Evolutionary conservation across 2,113 vertebrate species (phyloP).

Genomic region (Spea bombifrons): DNA sequence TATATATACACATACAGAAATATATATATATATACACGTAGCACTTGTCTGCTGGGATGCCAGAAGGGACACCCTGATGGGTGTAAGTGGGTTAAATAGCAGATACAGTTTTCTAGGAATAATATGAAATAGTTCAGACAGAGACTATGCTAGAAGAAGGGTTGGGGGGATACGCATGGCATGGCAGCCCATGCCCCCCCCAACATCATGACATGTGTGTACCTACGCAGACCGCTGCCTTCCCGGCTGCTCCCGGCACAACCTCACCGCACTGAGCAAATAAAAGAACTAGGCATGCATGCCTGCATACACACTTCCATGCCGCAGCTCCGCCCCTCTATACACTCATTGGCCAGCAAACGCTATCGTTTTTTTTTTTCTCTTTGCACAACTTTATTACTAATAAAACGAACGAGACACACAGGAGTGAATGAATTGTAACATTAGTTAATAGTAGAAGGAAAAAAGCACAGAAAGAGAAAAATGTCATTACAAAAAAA

Average conservation of each 20-base stretch:
- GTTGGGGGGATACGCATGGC: not conserved
- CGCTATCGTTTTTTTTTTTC: conserved; percentile 1
- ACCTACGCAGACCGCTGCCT: conserved; percentile 44
- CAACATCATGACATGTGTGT: conserved; percentile 16
- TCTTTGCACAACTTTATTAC: conserved; percentile 23
- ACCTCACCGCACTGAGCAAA: conserved; percentile 7
- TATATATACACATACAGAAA: no score
- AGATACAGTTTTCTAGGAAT: no score
- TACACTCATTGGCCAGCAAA: not conserved
- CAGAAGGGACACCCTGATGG: no score
- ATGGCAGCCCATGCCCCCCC: conserved; percentile 4
- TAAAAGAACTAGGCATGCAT: conserved; percentile 2
- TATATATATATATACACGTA: no score
- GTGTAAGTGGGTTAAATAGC: no score
- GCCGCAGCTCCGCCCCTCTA: not conserved
- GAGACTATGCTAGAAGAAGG: not conserved
- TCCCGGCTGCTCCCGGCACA: conserved; percentile 20
- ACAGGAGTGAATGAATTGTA: no score
- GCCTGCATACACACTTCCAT: not conserved
- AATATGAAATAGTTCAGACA: no score
- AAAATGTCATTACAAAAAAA: no score
- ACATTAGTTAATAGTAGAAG: no score
- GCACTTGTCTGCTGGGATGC: no score
- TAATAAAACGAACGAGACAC: no score
- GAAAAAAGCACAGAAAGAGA: no score